Conservation (phyloP, 2,797 vertebrate species). For the Premnoplex brunnescens region DNA sequence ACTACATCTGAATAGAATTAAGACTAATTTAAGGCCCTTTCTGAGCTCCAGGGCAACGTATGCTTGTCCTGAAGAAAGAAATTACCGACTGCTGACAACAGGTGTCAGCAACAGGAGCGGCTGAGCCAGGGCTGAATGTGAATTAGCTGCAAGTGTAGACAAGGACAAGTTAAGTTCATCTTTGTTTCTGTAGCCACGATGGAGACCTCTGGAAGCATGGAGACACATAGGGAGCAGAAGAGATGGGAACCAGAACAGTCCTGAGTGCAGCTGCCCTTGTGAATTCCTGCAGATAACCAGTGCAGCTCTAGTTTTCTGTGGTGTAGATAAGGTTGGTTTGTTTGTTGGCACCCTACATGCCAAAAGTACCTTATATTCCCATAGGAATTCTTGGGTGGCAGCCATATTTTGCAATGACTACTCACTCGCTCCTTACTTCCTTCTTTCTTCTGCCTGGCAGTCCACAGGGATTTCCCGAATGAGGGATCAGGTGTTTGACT, state of each 20-base stretch:
- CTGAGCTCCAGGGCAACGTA: conserved; percentile 38
- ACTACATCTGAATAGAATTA: conserved; percentile 63
- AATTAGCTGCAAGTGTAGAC: conserved; percentile 31
- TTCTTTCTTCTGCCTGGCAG: background rate
- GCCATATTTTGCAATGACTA: background rate
- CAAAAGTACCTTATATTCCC: background rate
- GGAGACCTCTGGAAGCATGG: background rate
- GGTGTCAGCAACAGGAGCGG: conserved; percentile 48
- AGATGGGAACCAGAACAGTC: background rate
- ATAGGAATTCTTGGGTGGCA: background rate
- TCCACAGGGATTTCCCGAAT: background rate
- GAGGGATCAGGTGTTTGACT: background rate
- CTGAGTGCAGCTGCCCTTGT: background rate
- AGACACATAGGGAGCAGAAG: background rate
- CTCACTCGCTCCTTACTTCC: background rate
- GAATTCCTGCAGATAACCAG: background rate
- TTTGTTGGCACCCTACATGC: background rate
- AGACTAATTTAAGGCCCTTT: conserved; percentile 54
- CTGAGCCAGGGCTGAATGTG: background rate
- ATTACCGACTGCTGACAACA: conserved; percentile 60
- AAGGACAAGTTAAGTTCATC: conserved; percentile 1
- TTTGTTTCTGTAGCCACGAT: background rate
- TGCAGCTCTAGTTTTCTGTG: background rate
- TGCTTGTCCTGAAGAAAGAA: conserved; percentile 43
- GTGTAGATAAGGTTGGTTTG: background rate